Evolutionary conservation across 2,113 vertebrate species (phyloP), one percentile per base, ranked within the genome.

Genomic region (Leucopternis melanops): DNA sequence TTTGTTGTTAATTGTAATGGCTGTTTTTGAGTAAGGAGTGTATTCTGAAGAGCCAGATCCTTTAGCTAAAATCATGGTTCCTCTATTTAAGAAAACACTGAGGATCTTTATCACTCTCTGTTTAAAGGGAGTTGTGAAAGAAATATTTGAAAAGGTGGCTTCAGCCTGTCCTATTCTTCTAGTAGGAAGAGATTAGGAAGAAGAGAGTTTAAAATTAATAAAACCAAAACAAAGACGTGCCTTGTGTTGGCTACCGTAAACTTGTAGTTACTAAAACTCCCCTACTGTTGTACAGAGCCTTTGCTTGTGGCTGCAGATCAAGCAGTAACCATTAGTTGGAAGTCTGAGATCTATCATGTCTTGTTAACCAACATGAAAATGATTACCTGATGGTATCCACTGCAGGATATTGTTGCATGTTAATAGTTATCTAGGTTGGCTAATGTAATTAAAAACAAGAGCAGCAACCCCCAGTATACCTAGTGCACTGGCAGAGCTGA

Each of bases 361-460:
- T 79, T 72, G 59, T 92, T 95, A 94, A 72, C 49, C 65, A 70
- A 85, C 11, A 6, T 52, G 80, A 72, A 89, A 88, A 91, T 88
- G 62, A 62, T 91, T 66, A 79, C 84, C 58, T 91, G 72, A 66
- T 90, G 75, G 23, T 83, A 63, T 92, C 89, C 79, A 83, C 59
- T 58, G 78, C 87, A 94, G 89, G 84, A 82, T 95, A 82, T 87
- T 94, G 67, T 81, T 82, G 38, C 38, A 22, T 40, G 45, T 57
- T 94, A 91, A 83, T 96, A 78, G 84, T 83, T 74, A 83, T 70
- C 78, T 82, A 5, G 55, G 54, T 71, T 77, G 83, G 63, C 67
- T 97, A 94, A 95, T 62, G 38, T 77, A 62, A 94, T 95, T 91
- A 75, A 92, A 94, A 73, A 34, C 34, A 73, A 73, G 62, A 88